Conservation (phyloP, 2,113 vertebrate genomes). For the Agapornis roseicollis region DNA sequence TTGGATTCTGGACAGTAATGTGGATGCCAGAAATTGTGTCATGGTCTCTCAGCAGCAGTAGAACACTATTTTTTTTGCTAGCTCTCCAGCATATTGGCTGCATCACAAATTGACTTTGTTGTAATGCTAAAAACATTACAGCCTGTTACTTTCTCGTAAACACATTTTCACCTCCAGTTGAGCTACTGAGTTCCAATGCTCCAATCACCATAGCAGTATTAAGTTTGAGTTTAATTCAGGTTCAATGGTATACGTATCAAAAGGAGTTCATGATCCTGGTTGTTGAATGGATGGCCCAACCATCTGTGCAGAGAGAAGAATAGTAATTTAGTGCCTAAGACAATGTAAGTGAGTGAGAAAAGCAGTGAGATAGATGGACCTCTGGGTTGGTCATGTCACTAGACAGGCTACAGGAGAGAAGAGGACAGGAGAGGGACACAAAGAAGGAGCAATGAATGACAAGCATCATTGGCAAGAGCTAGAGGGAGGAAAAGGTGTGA, state of each 20-base stretch:
- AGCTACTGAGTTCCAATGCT: neutral
- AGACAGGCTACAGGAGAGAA: neutral
- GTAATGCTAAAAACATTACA: slow-evolving; percentile 26
- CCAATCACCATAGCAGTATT: neutral
- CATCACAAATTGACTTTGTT: slow-evolving; percentile 2
- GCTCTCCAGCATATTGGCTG: neutral
- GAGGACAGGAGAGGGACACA: neutral
- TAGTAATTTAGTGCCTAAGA: neutral
- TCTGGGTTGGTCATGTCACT: rapidly evolving
- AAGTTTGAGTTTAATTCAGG: neutral
- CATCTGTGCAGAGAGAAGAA: neutral
- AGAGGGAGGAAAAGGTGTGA: neutral
- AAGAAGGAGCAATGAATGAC: rapidly evolving
- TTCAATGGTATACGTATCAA: neutral
- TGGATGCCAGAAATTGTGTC: slow-evolving; percentile 50
- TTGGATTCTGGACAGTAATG: neutral
- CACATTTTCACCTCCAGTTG: slow-evolving; percentile 16
- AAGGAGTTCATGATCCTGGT: neutral
- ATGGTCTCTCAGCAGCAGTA: slow-evolving; percentile 19
- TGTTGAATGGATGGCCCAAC: neutral
- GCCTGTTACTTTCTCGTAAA: neutral
- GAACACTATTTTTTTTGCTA: neutral
- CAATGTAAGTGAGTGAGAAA: neutral
- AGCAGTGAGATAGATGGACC: neutral
- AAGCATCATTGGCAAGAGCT: neutral